phyloP scores from a whole-genome alignment of 2,888 invertebrate genomes.

The Acanthosepion lycidas region DNA sequence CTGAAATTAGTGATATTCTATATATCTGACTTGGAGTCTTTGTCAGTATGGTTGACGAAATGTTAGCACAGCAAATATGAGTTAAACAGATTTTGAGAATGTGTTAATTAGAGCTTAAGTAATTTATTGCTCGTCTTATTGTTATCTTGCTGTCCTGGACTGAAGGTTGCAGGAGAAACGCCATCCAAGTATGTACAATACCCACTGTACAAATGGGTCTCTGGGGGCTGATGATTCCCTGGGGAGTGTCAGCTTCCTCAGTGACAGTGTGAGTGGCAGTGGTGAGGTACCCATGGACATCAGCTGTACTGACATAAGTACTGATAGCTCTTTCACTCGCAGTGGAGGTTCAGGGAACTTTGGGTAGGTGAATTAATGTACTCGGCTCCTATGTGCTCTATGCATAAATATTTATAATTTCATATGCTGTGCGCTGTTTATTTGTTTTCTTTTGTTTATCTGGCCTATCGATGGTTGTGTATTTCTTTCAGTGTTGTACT shows the following conservation, averaged over 20 bases:
- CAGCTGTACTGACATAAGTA: constrained; percentile 33
- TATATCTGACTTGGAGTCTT: too few relatives aligned
- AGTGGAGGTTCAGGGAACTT: constrained; percentile 6
- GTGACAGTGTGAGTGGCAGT: constrained; percentile 13
- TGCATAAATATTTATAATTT: not conserved
- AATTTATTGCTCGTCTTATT: not conserved
- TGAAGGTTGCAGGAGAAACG: constrained; percentile 33
- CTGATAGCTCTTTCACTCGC: constrained; percentile 33
- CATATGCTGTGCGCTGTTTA: not conserved
- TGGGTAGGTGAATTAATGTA: not conserved
- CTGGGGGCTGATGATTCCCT: not conserved
- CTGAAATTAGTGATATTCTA: too few relatives aligned
- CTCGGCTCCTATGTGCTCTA: not conserved
- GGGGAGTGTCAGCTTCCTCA: constrained; percentile 9
- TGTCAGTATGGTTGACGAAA: too few relatives aligned
- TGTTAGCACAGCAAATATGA: not conserved
- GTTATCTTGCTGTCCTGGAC: constrained; percentile 33
- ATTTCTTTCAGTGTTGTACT: not conserved
- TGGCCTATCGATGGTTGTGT: not conserved
- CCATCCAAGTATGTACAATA: not conserved
- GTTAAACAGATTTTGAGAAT: not conserved
- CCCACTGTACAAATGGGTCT: not conserved
- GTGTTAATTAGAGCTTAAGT: not conserved
- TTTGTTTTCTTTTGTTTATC: not conserved
- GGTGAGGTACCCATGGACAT: constrained; percentile 21